These are phyloP conservation scores for Drosophila gunungcola DNA, from an alignment of 1,140 invertebrate genomes.

Conservation along the genomic window DNA sequence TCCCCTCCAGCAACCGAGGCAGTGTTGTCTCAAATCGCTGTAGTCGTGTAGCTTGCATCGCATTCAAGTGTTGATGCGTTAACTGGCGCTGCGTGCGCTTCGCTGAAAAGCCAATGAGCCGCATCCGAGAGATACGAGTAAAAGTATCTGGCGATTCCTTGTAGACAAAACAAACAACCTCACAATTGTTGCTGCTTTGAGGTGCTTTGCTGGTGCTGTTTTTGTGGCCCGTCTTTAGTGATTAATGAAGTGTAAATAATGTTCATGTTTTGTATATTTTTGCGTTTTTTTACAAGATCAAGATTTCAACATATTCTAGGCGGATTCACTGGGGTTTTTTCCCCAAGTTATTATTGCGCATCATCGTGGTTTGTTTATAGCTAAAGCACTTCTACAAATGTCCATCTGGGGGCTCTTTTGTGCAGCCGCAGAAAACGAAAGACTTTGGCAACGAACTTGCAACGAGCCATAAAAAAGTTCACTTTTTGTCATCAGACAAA, in stretches of 20 bases:
- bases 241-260: slow-evolving; percentile 83
- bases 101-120: slow-evolving; percentile 80
- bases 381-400: slow-evolving; percentile 29
- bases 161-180: slow-evolving; percentile 54
- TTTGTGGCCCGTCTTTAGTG: slow-evolving; percentile 69
- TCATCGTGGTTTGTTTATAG: slow-evolving; percentile 6
- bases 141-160: slow-evolving; percentile 67
- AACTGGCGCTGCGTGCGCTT: slow-evolving; percentile 78
- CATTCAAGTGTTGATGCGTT: slow-evolving; percentile 80
- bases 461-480: slow-evolving; percentile 40
- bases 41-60: slow-evolving; percentile 41
- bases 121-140: slow-evolving; percentile 62
- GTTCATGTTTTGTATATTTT: slow-evolving; percentile 67
- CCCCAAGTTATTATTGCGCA: slow-evolving; percentile 10
- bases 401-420: slow-evolving; percentile 49
- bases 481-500: slow-evolving; percentile 64
- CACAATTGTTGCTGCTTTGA: slow-evolving; percentile 36
- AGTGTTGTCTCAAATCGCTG: slow-evolving; percentile 19
- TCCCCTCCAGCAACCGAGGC: slow-evolving; percentile 5
- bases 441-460: slow-evolving; percentile 81
- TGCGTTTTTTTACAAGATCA: slow-evolving; percentile 27
- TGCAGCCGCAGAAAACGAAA: slow-evolving; percentile 50
- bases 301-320: slow-evolving; percentile 79
- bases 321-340: slow-evolving; percentile 35
- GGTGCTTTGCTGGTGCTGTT: slow-evolving; percentile 34